Evolutionary conservation across 2,888 invertebrate species (phyloP).

Genomic region (Epicampocera succincta): DNA sequence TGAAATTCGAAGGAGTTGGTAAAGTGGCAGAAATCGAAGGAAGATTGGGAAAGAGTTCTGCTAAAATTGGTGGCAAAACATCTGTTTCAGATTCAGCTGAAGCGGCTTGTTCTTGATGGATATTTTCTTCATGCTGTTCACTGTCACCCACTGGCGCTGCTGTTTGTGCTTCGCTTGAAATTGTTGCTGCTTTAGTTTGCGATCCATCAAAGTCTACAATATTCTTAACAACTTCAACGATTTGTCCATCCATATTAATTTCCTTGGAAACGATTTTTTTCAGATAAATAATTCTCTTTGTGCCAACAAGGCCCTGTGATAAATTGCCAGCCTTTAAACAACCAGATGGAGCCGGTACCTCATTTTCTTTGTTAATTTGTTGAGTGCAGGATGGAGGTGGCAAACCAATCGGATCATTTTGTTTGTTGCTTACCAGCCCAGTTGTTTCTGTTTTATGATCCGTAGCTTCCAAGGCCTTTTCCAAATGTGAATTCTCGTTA

Average conservation of each 20-base stretch:
- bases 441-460: too few species aligned
- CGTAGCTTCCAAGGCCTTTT: too few species aligned
- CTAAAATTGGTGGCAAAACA: background rate
- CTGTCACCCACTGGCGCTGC: too few species aligned
- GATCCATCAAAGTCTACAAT: background rate
- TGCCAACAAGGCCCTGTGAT: background rate
- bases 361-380: too few species aligned
- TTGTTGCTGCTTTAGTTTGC: background rate
- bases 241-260: constrained; percentile 49
- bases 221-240: constrained; percentile 31
- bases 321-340: background rate
- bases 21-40: constrained; percentile 58
- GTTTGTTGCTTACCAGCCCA: too few species aligned
- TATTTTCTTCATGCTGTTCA: too few species aligned
- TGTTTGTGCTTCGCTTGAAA: too few species aligned
- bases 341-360: too few species aligned
- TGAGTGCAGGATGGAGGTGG: too few species aligned
- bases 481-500: too few species aligned
- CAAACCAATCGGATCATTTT: too few species aligned
- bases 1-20: constrained; percentile 63
- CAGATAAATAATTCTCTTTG: background rate
- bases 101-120: too few species aligned
- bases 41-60: constrained; percentile 13
- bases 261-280: constrained; percentile 16
- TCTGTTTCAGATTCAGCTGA: background rate